Evolutionary conservation across 1,140 invertebrate species (phyloP), one percentile per base, ranked within the genome.

Genomic region (Frieseomelitta varia): DNA sequence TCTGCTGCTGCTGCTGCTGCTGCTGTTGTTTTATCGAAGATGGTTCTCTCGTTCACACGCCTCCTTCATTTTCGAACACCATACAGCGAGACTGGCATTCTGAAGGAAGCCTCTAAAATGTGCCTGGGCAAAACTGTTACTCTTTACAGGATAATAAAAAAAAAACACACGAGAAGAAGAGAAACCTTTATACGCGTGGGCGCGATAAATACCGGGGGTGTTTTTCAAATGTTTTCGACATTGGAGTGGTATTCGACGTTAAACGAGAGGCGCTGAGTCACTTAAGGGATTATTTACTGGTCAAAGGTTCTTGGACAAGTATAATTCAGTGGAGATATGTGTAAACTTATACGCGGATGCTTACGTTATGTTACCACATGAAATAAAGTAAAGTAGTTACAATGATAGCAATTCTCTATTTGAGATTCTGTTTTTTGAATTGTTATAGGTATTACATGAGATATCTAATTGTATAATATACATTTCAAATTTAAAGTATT

Each of bases 31-130:
- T 58, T 75, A 58, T 55, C 27, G 21, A 51, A 85, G 86, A 81
- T 84, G 81, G 78, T 89, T 84, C 87, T 84, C 78, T 84, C 87
- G 87, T 88, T 88, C 87, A 86, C 87, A 88, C 87, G 87, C 87
- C 87, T 88, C 74, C 69, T 87, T 89, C 87, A 79, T 89, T 88
- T 84, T 79, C 79, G 87, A 88, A 75, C 74, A 56, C 27, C 61
- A 58, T 67, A 51, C 83, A 39, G 19, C 82, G n/a, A 63, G 68
- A n/a, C 75, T 69, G 55, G 58, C 78, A 68, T 88, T 88, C 83
- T 82, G 72, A 85, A 77, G 87, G 79, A 77, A 85, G 87, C 79
- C 75, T 71, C 21, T 73, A 30, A 17, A 84, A 84, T 74, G 68
- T 53, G n/a, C n/a, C 69, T 10, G 53, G 11, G 8, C 82, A 68